Conservation (phyloP, 2,797 vertebrate species). For the Enteromius treurensis region DNA sequence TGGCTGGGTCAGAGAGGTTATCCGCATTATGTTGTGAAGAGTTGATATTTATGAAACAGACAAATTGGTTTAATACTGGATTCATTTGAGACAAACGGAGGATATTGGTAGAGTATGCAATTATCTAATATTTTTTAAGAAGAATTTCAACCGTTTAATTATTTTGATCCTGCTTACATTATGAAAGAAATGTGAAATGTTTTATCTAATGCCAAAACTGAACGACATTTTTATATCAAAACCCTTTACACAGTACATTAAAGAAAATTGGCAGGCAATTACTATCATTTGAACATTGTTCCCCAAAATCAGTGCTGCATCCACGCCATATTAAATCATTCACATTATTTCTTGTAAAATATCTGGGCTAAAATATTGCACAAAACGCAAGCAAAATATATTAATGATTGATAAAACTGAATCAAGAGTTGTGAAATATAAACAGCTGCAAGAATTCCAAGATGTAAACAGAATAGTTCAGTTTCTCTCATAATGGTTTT, state of each 20-base stretch:
- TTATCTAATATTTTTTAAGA: not conserved
- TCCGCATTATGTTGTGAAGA: not conserved
- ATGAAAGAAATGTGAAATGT: not conserved
- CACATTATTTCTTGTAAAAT: not conserved
- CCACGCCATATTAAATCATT: not conserved
- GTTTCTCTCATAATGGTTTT: not conserved
- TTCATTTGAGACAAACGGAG: not conserved
- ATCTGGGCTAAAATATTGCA: not conserved
- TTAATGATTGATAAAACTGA: not conserved
- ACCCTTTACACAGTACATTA: not conserved
- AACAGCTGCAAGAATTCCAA: not conserved
- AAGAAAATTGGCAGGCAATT: not conserved
- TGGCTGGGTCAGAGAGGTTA: conserved; percentile 1
- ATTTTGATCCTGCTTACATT: not conserved
- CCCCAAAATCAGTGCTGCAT: not conserved
- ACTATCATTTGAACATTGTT: not conserved
- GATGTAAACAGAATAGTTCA: not conserved
- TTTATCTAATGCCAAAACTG: not conserved
- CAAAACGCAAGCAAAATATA: not conserved
- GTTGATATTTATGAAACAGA: not conserved
- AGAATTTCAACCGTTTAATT: not conserved
- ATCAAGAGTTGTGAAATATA: not conserved
- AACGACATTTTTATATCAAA: not conserved
- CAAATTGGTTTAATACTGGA: not conserved
- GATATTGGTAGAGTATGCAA: not conserved